These are phyloP conservation scores for Calidris pugnax DNA, from an alignment of 2,113 vertebrate species.

Conservation along the genomic window DNA sequence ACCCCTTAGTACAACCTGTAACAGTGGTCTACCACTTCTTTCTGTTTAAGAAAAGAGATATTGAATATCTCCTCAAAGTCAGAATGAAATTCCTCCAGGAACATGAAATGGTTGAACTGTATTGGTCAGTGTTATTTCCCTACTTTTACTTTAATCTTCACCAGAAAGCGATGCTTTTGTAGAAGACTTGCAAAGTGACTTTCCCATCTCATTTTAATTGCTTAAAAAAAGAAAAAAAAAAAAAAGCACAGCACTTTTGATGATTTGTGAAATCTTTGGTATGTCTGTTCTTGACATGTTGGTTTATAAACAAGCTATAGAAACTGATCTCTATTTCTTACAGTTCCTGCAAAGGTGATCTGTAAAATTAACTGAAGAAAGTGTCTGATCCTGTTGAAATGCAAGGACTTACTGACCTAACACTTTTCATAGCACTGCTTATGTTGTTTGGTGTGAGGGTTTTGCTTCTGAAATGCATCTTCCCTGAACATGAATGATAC, in stretches of 20 bases:
- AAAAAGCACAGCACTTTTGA: constrained; percentile 81
- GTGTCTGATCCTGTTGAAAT: constrained; percentile 60
- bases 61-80: constrained; percentile 77
- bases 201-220: constrained; percentile 63
- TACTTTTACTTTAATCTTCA: constrained; percentile 68
- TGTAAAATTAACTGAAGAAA: constrained; percentile 62
- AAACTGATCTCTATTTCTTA: constrained; percentile 65
- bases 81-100: constrained; percentile 73
- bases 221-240: constrained; percentile 42
- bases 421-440: constrained; percentile 61
- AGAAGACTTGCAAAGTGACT: constrained; percentile 70
- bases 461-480: constrained; percentile 68
- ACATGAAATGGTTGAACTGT: constrained; percentile 56
- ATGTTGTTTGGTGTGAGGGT: constrained; percentile 64
- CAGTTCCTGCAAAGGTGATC: constrained; percentile 53
- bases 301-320: constrained; percentile 66
- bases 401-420: constrained; percentile 61
- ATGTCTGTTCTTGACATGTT: constrained; percentile 73
- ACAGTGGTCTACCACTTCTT: constrained; percentile 83
- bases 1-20: constrained; percentile 83
- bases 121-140: constrained; percentile 71
- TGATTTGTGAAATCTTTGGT: constrained; percentile 67
- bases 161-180: constrained; percentile 67
- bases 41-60: constrained; percentile 79
- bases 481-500: constrained; percentile 31